A percentile compares a stretch with the other conserved stretches of the same genome.
phyloP scores from a whole-genome alignment of 2,113 vertebrate genomes.

The Scomber colias region DNA sequence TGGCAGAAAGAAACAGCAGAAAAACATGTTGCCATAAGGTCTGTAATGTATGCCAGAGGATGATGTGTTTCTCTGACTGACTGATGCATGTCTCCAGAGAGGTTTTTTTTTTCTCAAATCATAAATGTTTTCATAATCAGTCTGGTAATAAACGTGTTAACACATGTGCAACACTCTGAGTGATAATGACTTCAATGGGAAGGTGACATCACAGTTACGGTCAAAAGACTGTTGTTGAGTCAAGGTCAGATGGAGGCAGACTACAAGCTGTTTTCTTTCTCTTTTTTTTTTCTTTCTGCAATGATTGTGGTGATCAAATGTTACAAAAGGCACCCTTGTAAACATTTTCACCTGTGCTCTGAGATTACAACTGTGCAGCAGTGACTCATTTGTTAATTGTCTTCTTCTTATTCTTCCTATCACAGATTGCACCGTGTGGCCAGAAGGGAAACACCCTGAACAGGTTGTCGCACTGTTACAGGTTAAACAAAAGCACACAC shows the following conservation, averaged over 20 bases:
- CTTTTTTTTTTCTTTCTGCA: constrained; percentile 2
- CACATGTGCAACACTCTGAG: constrained; percentile 41
- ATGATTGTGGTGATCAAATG: constrained; percentile 20
- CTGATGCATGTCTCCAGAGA: constrained; percentile 56
- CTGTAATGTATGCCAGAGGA: constrained; percentile 49
- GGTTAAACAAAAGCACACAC: constrained; percentile 16
- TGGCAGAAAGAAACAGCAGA: constrained; percentile 42
- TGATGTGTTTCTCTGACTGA: constrained; percentile 68
- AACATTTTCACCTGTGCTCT: not conserved
- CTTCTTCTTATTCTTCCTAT: constrained; percentile 36
- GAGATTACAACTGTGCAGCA: no score
- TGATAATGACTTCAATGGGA: constrained; percentile 51
- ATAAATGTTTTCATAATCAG: constrained; percentile 75
- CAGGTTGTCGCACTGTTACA: constrained; percentile 48
- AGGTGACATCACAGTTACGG: constrained; percentile 37
- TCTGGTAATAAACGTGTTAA: constrained; percentile 45
- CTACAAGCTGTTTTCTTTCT: constrained; percentile 17
- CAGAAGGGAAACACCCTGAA: constrained; percentile 47
- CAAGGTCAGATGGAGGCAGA: constrained; percentile 56
- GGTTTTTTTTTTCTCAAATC: constrained; percentile 60
- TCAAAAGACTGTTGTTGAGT: constrained; percentile 56
- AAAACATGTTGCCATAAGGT: constrained; percentile 68
- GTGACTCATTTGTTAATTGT: constrained; percentile 44
- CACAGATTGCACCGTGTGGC: constrained; percentile 27
- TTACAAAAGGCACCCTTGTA: not conserved